phyloP scores from a whole-genome alignment of 2,113 vertebrate species.

The Mormoops blainvillei region DNA sequence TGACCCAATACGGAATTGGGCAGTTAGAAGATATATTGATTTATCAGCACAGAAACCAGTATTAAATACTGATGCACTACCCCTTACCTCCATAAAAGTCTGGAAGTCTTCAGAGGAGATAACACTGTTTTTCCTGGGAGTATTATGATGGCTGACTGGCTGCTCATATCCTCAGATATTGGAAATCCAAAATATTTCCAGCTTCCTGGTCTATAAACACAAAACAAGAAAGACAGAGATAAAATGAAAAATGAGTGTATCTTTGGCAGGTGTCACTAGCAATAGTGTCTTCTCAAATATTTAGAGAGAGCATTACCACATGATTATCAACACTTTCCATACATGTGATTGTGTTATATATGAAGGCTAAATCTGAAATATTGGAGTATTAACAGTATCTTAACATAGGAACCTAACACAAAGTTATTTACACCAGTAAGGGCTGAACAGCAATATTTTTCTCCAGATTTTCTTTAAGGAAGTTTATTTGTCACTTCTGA shows the following conservation, averaged over 20 bases:
- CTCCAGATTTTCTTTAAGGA: neutral
- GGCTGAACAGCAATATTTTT: neutral
- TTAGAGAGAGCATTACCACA: neutral
- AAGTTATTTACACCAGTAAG: neutral
- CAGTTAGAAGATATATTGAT: neutral
- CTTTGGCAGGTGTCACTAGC: neutral
- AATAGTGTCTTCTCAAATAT: neutral
- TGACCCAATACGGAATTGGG: neutral
- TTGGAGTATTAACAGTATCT: neutral
- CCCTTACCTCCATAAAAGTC: neutral
- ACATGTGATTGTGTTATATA: neutral
- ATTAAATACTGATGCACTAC: neutral
- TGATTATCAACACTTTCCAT: neutral
- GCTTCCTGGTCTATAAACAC: neutral
- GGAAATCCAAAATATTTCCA: neutral
- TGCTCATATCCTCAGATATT: neutral
- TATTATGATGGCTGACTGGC: neutral
- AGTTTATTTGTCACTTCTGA: neutral
- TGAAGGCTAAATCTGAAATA: neutral
- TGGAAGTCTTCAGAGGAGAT: neutral
- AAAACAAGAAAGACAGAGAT: neutral
- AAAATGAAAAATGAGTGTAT: neutral
- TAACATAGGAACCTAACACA: neutral
- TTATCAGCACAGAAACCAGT: neutral
- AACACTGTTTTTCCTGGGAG: neutral